Evolutionary conservation across 1,140 invertebrate species (phyloP).

Genomic region (Galleria mellonella): DNA sequence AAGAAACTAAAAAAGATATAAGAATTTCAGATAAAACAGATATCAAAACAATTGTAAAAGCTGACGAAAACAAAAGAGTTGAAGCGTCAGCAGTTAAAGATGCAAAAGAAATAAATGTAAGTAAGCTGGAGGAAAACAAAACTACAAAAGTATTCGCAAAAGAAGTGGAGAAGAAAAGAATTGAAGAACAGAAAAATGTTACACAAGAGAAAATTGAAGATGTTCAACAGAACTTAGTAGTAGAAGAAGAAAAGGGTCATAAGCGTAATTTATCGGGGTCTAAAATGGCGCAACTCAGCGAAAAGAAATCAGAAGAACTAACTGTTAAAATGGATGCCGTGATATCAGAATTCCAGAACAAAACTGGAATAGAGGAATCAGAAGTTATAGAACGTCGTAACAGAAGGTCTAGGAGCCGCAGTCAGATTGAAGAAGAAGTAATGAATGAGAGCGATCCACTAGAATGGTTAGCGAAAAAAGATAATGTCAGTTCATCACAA

Average conservation of each 20-base stretch:
- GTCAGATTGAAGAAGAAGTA: conserved; percentile 34
- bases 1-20: neutral
- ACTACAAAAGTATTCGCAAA: neutral
- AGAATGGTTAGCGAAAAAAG: conserved; percentile 33
- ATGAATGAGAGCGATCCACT: conserved; percentile 32
- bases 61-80: conserved; percentile 5
- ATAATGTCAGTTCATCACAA: conserved; percentile 19
- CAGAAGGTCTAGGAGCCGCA: conserved; percentile 33
- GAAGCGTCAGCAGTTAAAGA: conserved; percentile 7
- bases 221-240: conserved; percentile 11
- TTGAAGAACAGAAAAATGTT: no score
- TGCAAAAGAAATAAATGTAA: conserved; percentile 1
- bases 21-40: neutral
- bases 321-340: conserved; percentile 53
- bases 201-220: conserved; percentile 12
- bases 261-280: conserved; percentile 34
- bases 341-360: conserved; percentile 50
- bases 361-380: conserved; percentile 33
- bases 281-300: conserved; percentile 50
- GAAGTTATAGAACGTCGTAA: conserved; percentile 12
- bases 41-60: neutral
- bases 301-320: conserved; percentile 41
- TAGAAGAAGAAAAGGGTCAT: conserved; percentile 18
- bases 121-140: neutral
- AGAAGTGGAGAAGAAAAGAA: neutral